These are phyloP conservation scores for Pterophyllum scalare DNA, from an alignment of 2,113 vertebrate genomes.

Conservation along the genomic window DNA sequence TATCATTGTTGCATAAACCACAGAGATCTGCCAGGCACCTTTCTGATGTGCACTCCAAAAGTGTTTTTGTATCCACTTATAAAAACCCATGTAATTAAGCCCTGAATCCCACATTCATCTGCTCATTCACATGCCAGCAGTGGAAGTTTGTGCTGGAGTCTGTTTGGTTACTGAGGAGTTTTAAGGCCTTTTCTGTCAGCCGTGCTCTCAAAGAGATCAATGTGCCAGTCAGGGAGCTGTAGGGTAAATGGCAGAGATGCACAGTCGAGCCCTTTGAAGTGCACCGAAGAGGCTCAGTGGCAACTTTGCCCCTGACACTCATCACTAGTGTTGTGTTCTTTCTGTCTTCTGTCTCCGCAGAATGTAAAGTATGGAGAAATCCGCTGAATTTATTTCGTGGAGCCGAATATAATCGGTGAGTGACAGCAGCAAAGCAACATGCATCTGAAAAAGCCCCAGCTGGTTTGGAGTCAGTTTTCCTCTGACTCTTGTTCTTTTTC, in stretches of 20 bases:
- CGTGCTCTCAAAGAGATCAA: background rate
- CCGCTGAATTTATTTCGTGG: constrained; percentile 97
- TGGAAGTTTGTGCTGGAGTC: background rate
- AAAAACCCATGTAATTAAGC: background rate
- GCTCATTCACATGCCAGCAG: background rate
- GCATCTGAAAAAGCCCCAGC: background rate
- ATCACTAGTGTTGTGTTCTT: constrained; percentile 33
- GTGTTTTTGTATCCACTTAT: background rate
- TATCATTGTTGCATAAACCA: background rate
- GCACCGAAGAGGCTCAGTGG: constrained; percentile 7
- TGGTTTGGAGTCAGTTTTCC: background rate
- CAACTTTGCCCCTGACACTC: constrained; percentile 26
- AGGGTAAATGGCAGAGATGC: background rate
- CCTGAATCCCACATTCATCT: background rate
- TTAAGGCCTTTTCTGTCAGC: constrained; percentile 2
- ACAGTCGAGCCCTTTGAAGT: constrained; percentile 33
- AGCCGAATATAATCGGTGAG: constrained; percentile 98
- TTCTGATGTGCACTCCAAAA: background rate
- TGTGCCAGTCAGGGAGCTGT: background rate
- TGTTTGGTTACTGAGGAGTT: constrained; percentile 15
- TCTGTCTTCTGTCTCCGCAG: constrained; percentile 80
- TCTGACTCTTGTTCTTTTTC: background rate
- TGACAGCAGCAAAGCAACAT: constrained; percentile 26
- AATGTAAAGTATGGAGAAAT: constrained; percentile 99
- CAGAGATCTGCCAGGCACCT: background rate